Base-by-base conservation (phyloP, 2,113 vertebrate species). In the Oncorhynchus keta region DNA sequence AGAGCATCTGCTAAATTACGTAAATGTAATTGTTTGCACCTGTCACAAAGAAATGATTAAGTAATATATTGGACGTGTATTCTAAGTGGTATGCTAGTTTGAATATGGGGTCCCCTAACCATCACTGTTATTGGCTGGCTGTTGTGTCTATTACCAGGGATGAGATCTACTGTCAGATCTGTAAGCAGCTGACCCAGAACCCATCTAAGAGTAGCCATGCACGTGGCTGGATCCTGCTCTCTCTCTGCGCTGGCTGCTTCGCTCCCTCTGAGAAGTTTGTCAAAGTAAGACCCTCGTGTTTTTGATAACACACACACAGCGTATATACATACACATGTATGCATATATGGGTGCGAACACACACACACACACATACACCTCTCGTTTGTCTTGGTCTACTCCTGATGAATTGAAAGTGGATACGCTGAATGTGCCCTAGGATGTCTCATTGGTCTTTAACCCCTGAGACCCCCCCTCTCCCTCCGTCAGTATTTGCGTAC, bases 121-220 rank as follows among this genome's bases (percentile, higher is more conserved):
- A 18, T 30, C 26, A 30, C 22, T 26, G 18, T 67, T 13, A 70
- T 70, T 70, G 68, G 67, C 68, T 24, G 35, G 3, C 45, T 45
- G 9, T 2, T 13, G 30, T 70, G 45, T 59, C n/a, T 76, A 65
- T 72, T 20, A 51, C 12, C 85, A 97, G 97, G 90, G 97, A 99
- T 80, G 98, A 99, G 92, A 98, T 99, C 86, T 99, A 99, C 86
- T 99, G 98, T 91, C 97, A 99, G 93, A 97, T 99, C 89, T 97
- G 96, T 91, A 99, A 99, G 77, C 97, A 99, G 89, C 94, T 99
- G 77, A 95, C 91, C 13, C 97, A 99, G 91, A 99, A 99, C 65
- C 96, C 97, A 0, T 99, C 96, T 57, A 99, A 98, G 86, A 99
- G 97, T 93, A 99, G 98, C 87, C 97, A 99, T 0, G 97, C 98